Evolutionary conservation across 2,113 vertebrate species (phyloP).

Genomic region (Ailuropoda melanoleuca): DNA sequence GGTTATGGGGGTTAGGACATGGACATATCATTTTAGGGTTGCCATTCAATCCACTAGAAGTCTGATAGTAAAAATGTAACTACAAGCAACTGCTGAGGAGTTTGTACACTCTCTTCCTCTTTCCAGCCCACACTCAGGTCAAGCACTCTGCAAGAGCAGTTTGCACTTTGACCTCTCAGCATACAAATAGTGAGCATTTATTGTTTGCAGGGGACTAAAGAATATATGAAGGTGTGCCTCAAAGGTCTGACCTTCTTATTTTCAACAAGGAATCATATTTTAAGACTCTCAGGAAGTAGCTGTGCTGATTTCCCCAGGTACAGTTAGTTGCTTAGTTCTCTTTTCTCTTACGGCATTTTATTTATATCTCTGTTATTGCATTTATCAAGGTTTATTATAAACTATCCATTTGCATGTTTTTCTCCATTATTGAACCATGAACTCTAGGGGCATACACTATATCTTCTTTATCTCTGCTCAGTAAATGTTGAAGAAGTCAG

Average conservation of each 20-base stretch:
- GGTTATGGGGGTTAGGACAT: background rate
- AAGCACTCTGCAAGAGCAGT: background rate
- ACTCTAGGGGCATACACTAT: background rate
- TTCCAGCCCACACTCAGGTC: background rate
- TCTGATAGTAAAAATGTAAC: background rate
- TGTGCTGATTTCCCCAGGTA: background rate
- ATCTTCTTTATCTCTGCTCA: conserved; percentile 21
- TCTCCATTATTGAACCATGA: background rate
- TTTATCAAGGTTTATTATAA: conserved; percentile 27
- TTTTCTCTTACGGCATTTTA: conserved; percentile 11
- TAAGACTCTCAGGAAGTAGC: background rate
- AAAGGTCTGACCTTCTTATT: background rate
- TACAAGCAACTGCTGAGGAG: background rate
- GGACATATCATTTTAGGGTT: background rate
- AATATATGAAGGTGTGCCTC: background rate
- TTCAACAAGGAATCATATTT: background rate
- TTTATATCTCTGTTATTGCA: conserved; percentile 21
- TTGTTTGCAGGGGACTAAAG: background rate
- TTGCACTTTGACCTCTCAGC: background rate
- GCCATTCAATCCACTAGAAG: background rate
- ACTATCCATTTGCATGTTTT: background rate
- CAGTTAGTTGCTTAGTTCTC: background rate
- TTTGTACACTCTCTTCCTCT: background rate
- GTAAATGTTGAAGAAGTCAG: background rate
- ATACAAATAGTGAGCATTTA: background rate